Evolutionary conservation across 1,140 invertebrate genomes (phyloP).

Genomic region (Periplaneta americana): DNA sequence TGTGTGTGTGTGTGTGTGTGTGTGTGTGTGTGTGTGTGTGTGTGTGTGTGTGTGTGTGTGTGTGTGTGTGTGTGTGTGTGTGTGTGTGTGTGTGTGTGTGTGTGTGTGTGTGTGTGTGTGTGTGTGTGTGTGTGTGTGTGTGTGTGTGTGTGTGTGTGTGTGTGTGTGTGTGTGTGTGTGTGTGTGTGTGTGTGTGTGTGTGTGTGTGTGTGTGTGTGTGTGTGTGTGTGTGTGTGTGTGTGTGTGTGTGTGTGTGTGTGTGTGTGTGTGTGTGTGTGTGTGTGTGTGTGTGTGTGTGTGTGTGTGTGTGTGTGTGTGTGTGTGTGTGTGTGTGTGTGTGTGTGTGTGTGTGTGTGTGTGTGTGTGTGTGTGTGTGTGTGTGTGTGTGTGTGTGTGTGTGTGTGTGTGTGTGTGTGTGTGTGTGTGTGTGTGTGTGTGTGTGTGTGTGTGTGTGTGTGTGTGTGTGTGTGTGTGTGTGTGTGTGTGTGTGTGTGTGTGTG

Average conservation of each 20-base stretch:
- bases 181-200: conserved; percentile 19
- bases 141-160: conserved; percentile 19
- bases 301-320: conserved; percentile 21
- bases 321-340: conserved; percentile 21
- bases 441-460: conserved; percentile 22
- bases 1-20: conserved; percentile 21
- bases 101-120: conserved; percentile 30
- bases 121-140: conserved; percentile 19
- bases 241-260: conserved; percentile 19
- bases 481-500: conserved; percentile 22
- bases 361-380: conserved; percentile 21
- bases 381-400: conserved; percentile 22
- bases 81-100: conserved; percentile 20
- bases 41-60: conserved; percentile 21
- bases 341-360: conserved; percentile 21
- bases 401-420: conserved; percentile 22
- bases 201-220: conserved; percentile 19
- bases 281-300: conserved; percentile 21
- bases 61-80: conserved; percentile 20
- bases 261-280: conserved; percentile 19
- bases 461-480: conserved; percentile 22
- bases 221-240: conserved; percentile 19
- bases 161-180: conserved; percentile 19
- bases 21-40: conserved; percentile 21
- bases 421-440: conserved; percentile 22